Conservation (phyloP, 2,113 vertebrate genomes). For the Pantherophis guttatus region DNA sequence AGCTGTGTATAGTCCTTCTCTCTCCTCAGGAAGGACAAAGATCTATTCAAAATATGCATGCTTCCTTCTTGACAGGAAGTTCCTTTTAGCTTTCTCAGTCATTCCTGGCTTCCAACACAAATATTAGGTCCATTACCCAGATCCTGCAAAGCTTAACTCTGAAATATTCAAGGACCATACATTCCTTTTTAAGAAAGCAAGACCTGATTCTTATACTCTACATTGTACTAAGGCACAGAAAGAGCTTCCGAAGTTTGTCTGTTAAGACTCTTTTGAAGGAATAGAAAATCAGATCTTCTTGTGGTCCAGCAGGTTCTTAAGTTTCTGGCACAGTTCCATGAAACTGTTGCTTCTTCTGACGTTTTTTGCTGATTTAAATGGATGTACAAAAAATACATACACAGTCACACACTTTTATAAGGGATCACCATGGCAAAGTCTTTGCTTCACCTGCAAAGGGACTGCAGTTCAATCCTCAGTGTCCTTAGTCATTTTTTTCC, state of each 20-base stretch:
- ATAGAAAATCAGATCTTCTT: neutral
- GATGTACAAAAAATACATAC: neutral
- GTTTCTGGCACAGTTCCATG: neutral
- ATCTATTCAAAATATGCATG: neutral
- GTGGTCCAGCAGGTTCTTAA: neutral
- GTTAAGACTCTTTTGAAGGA: neutral
- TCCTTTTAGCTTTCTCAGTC: neutral
- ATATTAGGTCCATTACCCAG: neutral
- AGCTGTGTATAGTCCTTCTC: neutral
- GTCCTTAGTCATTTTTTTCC: neutral
- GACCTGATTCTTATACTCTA: neutral
- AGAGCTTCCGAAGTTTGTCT: neutral
- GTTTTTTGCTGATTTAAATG: neutral
- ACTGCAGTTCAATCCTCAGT: neutral
- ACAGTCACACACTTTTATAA: neutral
- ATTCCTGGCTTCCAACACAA: neutral
- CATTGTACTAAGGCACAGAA: neutral
- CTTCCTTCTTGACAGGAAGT: neutral
- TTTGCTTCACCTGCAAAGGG: neutral
- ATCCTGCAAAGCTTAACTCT: neutral
- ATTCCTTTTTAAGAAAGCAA: neutral
- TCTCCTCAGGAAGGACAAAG: accelerated
- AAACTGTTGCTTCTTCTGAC: neutral
- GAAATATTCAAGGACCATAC: neutral
- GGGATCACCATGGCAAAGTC: neutral